Evolutionary conservation across 2,888 invertebrate genomes (phyloP).

Genomic region (Caenorhabditis imperialis): DNA sequence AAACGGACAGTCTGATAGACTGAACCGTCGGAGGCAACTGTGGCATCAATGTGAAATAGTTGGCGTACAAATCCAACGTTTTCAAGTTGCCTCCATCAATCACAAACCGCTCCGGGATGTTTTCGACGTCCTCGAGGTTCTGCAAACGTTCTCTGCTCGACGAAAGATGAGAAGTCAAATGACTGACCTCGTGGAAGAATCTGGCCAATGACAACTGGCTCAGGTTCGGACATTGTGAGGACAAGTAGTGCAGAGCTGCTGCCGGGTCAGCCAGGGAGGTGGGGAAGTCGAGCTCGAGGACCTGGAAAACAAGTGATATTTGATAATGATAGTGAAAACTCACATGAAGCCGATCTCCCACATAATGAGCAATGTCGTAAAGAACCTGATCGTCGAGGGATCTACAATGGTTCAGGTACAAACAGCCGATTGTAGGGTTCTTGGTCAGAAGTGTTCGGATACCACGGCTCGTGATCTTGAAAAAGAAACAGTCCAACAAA

Average conservation of each 20-base stretch:
- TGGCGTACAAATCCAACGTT: conserved; percentile 76
- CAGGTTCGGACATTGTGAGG: conserved; percentile 73
- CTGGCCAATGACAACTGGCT: conserved; percentile 74
- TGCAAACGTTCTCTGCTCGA: conserved; percentile 22
- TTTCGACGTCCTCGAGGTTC: conserved; percentile 52
- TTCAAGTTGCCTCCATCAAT: conserved; percentile 65
- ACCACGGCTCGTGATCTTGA: conserved; percentile 69
- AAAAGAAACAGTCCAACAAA: too few species aligned
- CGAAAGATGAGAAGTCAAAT: not conserved
- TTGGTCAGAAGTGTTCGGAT: conserved; percentile 67
- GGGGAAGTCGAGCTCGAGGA: conserved; percentile 75
- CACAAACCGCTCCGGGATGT: conserved; percentile 31
- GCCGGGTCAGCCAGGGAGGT: conserved; percentile 72
- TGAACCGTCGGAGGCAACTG: conserved; percentile 70
- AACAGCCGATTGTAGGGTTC: conserved; percentile 70
- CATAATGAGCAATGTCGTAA: conserved; percentile 74
- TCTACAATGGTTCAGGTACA: conserved; percentile 75
- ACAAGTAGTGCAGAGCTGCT: conserved; percentile 69
- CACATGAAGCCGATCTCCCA: conserved; percentile 70
- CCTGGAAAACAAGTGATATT: conserved; percentile 21
- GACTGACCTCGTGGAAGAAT: conserved; percentile 73
- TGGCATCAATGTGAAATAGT: conserved; percentile 73
- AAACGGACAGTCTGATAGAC: conserved; percentile 72
- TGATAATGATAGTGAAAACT: too few species aligned
- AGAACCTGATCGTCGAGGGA: conserved; percentile 75